Percentiles rank a stretch among this genome's conserved stretches.
These are phyloP conservation scores for Brachionus rubens DNA, from an alignment of 1,140 invertebrate species.

Conservation along the genomic window DNA sequence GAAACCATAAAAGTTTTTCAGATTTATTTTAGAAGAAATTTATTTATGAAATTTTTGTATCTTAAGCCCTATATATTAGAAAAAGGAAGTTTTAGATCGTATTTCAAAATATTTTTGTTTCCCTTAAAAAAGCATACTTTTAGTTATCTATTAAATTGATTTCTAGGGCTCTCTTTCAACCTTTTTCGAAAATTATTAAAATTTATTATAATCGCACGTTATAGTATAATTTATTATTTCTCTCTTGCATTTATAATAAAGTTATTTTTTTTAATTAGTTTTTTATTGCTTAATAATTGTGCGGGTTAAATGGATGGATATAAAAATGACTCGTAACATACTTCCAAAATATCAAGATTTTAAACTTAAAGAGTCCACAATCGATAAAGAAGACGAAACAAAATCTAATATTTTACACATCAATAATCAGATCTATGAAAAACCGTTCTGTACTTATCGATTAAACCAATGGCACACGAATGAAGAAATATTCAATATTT, in stretches of 20 bases:
- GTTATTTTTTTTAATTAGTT: background rate
- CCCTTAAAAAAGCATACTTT: too few relatives aligned
- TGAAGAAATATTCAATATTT: conserved; percentile 34
- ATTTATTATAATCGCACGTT: conserved; percentile 28
- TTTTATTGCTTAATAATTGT: background rate
- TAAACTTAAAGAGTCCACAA: background rate
- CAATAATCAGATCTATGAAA: background rate
- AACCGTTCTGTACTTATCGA: background rate
- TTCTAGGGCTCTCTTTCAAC: background rate
- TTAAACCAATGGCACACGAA: conserved; percentile 40
- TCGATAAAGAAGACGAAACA: too few relatives aligned
- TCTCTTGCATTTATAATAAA: background rate
- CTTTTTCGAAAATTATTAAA: conserved; percentile 27
- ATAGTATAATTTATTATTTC: conserved; percentile 7
- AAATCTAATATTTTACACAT: background rate
- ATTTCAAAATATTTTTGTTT: too few relatives aligned
- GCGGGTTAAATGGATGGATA: background rate
- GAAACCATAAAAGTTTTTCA: background rate
- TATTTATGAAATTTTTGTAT: too few relatives aligned
- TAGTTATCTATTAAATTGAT: too few relatives aligned
- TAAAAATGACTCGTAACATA: conserved; percentile 5
- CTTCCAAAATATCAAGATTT: background rate
- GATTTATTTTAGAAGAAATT: too few relatives aligned
- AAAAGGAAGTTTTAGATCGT: too few relatives aligned
- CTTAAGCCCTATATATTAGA: too few relatives aligned